Conservation (phyloP, 2,113 vertebrate species). For the Crotalus helleri region DNA sequence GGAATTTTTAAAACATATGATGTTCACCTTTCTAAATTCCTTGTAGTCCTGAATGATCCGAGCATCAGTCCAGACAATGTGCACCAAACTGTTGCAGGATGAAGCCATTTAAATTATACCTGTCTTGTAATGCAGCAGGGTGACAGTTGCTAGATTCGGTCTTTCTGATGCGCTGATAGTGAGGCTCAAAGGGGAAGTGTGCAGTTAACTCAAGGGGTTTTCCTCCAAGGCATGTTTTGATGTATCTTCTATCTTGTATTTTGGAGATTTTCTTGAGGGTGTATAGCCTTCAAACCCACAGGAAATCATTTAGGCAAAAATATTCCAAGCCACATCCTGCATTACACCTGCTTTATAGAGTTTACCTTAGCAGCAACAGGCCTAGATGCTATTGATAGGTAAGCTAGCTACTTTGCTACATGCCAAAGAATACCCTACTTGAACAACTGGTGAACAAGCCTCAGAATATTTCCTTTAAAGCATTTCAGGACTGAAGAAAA, state of each 20-base stretch:
- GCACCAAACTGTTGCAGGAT: not conserved
- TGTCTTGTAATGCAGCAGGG: not conserved
- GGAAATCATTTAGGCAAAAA: conserved; percentile 37
- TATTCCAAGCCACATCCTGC: conserved; percentile 34
- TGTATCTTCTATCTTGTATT: conserved; percentile 1
- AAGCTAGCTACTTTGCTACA: not conserved
- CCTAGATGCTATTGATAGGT: not conserved
- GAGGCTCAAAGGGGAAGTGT: conserved; percentile 22
- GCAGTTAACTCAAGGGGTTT: conserved; percentile 31
- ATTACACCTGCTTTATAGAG: conserved; percentile 11
- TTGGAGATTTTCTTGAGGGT: conserved; percentile 39
- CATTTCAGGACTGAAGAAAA: too few relatives aligned
- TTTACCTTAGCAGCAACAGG: not conserved
- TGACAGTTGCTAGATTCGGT: not conserved
- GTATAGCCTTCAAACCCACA: conserved; percentile 24
- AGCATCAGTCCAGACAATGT: not conserved
- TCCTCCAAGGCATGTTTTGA: conserved; percentile 30
- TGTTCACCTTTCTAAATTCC: not conserved
- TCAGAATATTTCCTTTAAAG: not conserved
- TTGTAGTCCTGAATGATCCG: not conserved
- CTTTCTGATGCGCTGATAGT: not conserved
- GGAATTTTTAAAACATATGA: not conserved
- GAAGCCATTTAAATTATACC: not conserved
- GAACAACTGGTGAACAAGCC: not conserved
- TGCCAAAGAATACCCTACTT: not conserved